Percentiles rank a stretch among this genome's conserved stretches.
phyloP scores from a whole-genome alignment of 2,797 vertebrate genomes.

The Sebastes minor region DNA sequence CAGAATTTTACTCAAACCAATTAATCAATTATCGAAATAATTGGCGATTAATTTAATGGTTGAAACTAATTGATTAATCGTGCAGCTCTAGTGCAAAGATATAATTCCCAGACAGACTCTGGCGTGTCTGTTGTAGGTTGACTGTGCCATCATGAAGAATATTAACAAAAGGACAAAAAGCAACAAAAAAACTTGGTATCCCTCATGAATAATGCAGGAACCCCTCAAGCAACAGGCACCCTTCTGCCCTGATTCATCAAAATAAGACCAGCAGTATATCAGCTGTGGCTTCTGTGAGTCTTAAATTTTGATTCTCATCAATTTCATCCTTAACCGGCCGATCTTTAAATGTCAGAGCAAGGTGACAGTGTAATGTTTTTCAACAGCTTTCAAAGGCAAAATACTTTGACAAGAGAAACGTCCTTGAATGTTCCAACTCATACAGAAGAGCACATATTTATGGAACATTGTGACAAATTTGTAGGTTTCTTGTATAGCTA shows the following conservation, averaged over 20 bases:
- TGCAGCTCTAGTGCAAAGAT: neutral
- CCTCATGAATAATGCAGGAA: conserved; percentile 47
- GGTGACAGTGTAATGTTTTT: neutral
- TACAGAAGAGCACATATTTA: neutral
- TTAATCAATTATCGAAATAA: too few relatives aligned
- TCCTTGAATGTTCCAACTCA: neutral
- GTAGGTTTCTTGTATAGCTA: neutral
- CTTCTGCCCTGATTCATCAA: conserved; percentile 20
- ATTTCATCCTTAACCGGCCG: conserved; percentile 1
- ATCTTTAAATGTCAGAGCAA: neutral
- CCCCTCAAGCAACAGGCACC: conserved; percentile 9
- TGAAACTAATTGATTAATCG: too few relatives aligned
- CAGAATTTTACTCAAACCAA: too few relatives aligned
- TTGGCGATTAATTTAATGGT: too few relatives aligned
- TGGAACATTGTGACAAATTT: neutral
- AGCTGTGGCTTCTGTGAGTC: neutral
- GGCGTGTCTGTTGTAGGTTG: neutral
- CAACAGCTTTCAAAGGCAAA: neutral
- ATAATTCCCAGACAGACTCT: neutral
- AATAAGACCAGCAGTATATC: neutral
- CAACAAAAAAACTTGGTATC: neutral
- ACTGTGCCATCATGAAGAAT: neutral
- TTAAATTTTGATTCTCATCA: conserved; percentile 7
- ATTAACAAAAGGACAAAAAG: neutral
- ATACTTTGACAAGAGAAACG: neutral